A percentile compares a stretch with the other conserved stretches of the same genome.
Conservation (phyloP, 2,888 invertebrate genomes). For the Tenthredo livida region DNA sequence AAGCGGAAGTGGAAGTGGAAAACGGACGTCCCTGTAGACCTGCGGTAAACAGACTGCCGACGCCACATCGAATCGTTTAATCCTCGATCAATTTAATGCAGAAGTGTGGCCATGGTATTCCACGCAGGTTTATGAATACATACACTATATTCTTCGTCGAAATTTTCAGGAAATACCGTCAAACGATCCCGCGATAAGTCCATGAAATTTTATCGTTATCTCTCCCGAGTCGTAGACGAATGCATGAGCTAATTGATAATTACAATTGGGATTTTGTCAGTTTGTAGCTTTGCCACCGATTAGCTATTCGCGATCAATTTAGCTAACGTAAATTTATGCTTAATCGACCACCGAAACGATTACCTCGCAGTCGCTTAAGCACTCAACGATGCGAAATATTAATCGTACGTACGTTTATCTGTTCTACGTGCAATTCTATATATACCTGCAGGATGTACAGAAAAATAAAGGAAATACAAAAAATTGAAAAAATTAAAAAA, state of each 20-base stretch:
- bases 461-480: too few species aligned
- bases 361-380: conserved; percentile 37
- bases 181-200: not conserved
- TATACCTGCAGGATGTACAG: not conserved
- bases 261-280: not conserved
- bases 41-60: conserved; percentile 20
- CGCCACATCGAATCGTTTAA: conserved; percentile 25
- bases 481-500: too few species aligned
- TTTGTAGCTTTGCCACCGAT: not conserved
- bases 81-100: conserved; percentile 23
- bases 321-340: conserved; percentile 43
- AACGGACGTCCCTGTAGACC: conserved; percentile 16
- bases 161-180: not conserved
- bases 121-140: not conserved
- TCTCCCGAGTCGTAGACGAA: not conserved
- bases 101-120: not conserved
- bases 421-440: not conserved
- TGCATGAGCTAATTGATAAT: not conserved
- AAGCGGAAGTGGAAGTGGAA: conserved; percentile 45
- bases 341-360: conserved; percentile 40
- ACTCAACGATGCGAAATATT: conserved; percentile 23
- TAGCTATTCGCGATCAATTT: conserved; percentile 36
- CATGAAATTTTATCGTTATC: not conserved
- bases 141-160: not conserved
- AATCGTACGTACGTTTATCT: conserved; percentile 4